These are phyloP conservation scores for Apotomis capreana DNA, from an alignment of 2,888 invertebrate species.

Conservation along the genomic window DNA sequence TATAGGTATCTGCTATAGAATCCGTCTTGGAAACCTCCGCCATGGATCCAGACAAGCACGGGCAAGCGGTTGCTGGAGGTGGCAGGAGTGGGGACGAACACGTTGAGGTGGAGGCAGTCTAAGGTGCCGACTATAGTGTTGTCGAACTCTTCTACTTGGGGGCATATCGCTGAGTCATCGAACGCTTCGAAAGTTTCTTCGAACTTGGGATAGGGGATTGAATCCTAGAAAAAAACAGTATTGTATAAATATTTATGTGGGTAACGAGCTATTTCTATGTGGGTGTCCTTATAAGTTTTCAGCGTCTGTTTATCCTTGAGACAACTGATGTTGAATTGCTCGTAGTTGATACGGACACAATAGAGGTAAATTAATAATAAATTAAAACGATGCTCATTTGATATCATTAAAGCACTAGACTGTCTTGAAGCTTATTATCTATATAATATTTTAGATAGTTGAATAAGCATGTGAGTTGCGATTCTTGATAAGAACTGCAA, in stretches of 20 bases:
- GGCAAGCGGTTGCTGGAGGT: constrained; percentile 35
- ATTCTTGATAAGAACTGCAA: too few species aligned
- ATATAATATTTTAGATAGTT: too few species aligned
- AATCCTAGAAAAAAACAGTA: constrained; percentile 50
- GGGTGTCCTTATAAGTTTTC: too few species aligned
- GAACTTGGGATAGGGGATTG: constrained; percentile 44
- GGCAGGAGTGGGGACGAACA: constrained; percentile 50
- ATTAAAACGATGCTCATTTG: too few species aligned
- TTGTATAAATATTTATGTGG: not conserved
- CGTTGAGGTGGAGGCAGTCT: constrained; percentile 83
- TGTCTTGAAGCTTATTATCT: too few species aligned
- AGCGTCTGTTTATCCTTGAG: too few species aligned
- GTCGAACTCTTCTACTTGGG: constrained; percentile 53
- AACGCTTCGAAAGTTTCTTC: constrained; percentile 47
- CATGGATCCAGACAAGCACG: constrained; percentile 40
- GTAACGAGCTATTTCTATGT: too few species aligned
- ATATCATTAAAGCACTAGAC: too few species aligned
- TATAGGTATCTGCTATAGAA: constrained; percentile 19
- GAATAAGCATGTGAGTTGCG: too few species aligned
- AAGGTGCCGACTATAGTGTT: constrained; percentile 61
- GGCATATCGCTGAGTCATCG: constrained; percentile 54
- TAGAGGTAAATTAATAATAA: too few species aligned
- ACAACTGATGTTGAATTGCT: too few species aligned
- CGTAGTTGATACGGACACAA: too few species aligned
- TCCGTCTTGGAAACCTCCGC: constrained; percentile 34